Conservation (phyloP, 2,888 invertebrate genomes). For the Oscheius sp. region DNA sequence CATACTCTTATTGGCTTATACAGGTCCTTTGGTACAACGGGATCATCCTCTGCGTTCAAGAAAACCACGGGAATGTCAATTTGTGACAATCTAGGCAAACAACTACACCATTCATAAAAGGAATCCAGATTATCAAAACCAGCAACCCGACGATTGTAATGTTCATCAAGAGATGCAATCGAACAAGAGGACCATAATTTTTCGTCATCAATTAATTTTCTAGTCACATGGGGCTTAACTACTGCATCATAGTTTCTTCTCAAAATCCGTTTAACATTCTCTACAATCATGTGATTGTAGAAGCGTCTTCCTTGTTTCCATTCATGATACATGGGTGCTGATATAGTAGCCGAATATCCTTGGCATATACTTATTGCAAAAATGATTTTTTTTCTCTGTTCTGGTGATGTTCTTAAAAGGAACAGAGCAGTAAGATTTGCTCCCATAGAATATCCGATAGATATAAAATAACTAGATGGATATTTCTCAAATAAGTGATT, state of each 20-base stretch:
- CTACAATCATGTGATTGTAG: slow-evolving; percentile 91
- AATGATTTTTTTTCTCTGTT: slow-evolving; percentile 37
- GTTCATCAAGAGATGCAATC: slow-evolving; percentile 86
- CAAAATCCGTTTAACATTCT: slow-evolving; percentile 87
- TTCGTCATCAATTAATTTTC: slow-evolving; percentile 73
- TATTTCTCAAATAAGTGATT: slow-evolving; percentile 80
- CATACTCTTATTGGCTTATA: slow-evolving; percentile 76
- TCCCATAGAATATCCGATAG: slow-evolving; percentile 91
- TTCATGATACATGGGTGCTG: slow-evolving; percentile 47
- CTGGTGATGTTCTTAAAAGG: slow-evolving; percentile 80
- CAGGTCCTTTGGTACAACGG: slow-evolving; percentile 84
- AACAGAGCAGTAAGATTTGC: slow-evolving; percentile 93
- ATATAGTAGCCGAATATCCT: slow-evolving; percentile 91
- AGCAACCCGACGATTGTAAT: slow-evolving; percentile 77
- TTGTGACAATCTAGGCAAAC: slow-evolving; percentile 34
- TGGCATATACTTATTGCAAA: slow-evolving; percentile 90
- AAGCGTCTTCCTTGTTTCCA: slow-evolving; percentile 27
- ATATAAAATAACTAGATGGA: slow-evolving; percentile 79
- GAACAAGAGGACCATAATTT: slow-evolving; percentile 87
- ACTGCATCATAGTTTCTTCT: slow-evolving; percentile 81
- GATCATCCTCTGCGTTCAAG: slow-evolving; percentile 89
- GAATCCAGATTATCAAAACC: slow-evolving; percentile 76
- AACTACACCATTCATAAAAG: slow-evolving; percentile 77
- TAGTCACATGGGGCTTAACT: slow-evolving; percentile 53
- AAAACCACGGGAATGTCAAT: slow-evolving; percentile 83